Evolutionary conservation across 2,888 invertebrate genomes (phyloP), one percentile per base, ranked within the genome.

Genomic region (Zeuzera pyrina): DNA sequence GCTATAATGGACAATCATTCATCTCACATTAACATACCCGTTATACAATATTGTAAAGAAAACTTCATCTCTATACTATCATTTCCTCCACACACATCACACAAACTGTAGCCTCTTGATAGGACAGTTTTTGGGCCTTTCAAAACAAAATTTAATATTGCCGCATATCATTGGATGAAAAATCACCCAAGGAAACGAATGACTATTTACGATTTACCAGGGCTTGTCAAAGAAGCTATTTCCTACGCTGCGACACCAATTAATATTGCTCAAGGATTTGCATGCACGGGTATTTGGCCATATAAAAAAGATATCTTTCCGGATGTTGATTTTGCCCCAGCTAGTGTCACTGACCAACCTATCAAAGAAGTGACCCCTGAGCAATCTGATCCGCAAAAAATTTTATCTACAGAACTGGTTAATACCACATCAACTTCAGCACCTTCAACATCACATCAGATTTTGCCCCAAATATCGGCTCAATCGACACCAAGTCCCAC

Each of bases 31-130:
- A 26, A 36, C 26, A 30, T 45, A 11, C 30, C 40, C 24, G 35
- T 36, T 12, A 22, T 48, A 13, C 42, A 44, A 25, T 44, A 38
- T 23, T 39, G 41, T 19, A 45, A 41, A 31, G 31, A 33, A 32
- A 41, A 39, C 39, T 38, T 39, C 19, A 40, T 45, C 24, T 32
- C 41, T 8, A 7, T 46, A 31, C 28, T 42, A 10, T 31, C 39
- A 4, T 39, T 39, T 32, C 37, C 39, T 6, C 42, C 40, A 5
- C 38, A 42, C 24, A 37, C 33, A 33, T 40, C 38, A 3, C 40
- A 40, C 23, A 43, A 40, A 28, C 30, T 43, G 6, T 38, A 40
- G 27, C 42, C 40, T 8, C 12, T 39, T 6, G 39, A 39, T 35
- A 31, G 36, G 30, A 29, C 32, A 31, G 39, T 39, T 19, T 37